Conservation (phyloP, 2,888 invertebrate species). For the Heliconius ismenius region DNA sequence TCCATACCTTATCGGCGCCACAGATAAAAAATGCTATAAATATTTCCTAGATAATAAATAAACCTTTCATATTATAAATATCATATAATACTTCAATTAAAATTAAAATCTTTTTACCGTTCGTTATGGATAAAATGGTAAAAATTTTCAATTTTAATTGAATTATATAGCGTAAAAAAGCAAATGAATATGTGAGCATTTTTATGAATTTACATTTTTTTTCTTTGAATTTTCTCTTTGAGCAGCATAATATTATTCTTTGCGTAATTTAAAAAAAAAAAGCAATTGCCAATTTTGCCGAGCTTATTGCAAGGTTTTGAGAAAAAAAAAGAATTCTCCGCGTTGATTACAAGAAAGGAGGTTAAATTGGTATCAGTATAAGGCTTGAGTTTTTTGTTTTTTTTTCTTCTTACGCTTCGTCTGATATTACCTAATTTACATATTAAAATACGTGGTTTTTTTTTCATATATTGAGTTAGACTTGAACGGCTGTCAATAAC, state of each 20-base stretch:
- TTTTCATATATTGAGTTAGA: conserved; percentile 5
- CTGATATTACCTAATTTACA: conserved; percentile 20
- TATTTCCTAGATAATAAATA: too few species aligned
- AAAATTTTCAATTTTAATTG: not conserved
- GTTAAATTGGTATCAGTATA: conserved; percentile 29
- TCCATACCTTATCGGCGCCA: too few species aligned
- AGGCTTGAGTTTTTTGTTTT: conserved; percentile 19
- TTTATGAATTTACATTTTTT: not conserved
- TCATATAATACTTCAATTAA: too few species aligned
- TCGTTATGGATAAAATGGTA: too few species aligned
- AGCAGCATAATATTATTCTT: conserved; percentile 32
- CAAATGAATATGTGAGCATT: not conserved
- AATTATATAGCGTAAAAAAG: not conserved
- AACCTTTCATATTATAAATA: too few species aligned
- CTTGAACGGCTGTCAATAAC: not conserved
- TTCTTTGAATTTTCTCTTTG: conserved; percentile 2
- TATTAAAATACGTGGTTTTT: conserved; percentile 11
- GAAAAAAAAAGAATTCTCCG: conserved; percentile 33
- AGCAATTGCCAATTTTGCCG: conserved; percentile 42
- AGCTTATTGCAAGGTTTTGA: conserved; percentile 36
- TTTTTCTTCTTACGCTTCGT: conserved; percentile 3
- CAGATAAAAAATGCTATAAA: too few species aligned
- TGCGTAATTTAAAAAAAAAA: conserved; percentile 33
- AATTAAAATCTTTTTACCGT: too few species aligned
- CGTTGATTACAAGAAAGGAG: conserved; percentile 40